phyloP scores from a whole-genome alignment of 2,113 vertebrate genomes.

The Carettochelys insculpta region DNA sequence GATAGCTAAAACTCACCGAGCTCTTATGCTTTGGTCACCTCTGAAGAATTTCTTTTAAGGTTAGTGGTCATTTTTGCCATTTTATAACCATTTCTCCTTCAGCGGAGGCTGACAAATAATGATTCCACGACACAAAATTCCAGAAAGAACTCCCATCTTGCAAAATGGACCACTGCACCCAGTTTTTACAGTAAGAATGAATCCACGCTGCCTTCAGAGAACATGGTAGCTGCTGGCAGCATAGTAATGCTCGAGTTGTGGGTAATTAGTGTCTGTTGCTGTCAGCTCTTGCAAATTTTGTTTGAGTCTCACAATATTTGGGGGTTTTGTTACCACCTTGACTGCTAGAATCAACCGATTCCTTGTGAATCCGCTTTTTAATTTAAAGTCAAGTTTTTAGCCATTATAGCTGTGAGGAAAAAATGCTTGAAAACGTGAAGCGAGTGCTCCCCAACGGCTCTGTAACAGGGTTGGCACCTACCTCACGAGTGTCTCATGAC shows the following conservation, averaged over 20 bases:
- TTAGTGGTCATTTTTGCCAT: neutral
- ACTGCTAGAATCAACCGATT: neutral
- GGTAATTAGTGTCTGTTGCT: neutral
- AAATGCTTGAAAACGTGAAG: neutral
- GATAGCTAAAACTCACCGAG: neutral
- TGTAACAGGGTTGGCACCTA: too few species aligned
- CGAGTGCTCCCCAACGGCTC: neutral
- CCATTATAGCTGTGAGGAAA: neutral
- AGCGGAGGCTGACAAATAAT: neutral
- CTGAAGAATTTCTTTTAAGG: neutral
- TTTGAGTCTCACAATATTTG: neutral
- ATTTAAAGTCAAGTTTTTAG: neutral
- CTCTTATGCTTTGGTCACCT: neutral
- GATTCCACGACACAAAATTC: neutral
- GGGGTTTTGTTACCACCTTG: neutral
- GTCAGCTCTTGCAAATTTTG: neutral
- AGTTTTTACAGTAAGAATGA: neutral
- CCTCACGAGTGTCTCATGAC: too few species aligned
- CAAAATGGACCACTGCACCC: neutral
- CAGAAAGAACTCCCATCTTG: neutral
- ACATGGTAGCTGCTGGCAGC: neutral
- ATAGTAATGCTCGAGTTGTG: neutral
- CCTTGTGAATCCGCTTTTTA: neutral
- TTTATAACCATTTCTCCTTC: neutral
- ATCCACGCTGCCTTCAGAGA: neutral